Percentiles rank a stretch among this genome's conserved stretches.
Evolutionary conservation across 2,888 invertebrate species (phyloP).

Genomic region (Fissipunctia ypsillon): DNA sequence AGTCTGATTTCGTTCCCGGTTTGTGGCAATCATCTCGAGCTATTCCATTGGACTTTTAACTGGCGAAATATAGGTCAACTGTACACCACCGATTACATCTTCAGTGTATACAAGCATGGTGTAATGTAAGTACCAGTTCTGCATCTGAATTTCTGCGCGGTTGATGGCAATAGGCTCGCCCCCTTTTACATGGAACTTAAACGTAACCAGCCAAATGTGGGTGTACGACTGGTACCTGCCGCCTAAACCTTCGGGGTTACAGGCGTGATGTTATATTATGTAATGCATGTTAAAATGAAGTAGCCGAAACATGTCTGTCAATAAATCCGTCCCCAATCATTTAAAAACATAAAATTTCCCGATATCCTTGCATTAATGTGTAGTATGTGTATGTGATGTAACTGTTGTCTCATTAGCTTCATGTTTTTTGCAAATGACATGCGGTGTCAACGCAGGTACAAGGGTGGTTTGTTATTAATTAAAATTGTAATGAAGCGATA

Average conservation of each 20-base stretch:
- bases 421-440: constrained; percentile 69
- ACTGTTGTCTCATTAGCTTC: constrained; percentile 45
- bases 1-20: too few species aligned
- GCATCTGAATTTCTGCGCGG: not conserved
- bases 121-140: not conserved
- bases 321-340: not conserved
- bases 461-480: constrained; percentile 29
- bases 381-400: not conserved
- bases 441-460: constrained; percentile 42
- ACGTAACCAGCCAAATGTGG: too few species aligned
- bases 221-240: too few species aligned
- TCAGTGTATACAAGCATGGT: not conserved
- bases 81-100: not conserved
- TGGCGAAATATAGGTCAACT: not conserved
- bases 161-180: too few species aligned
- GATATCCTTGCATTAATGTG: not conserved
- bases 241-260: too few species aligned
- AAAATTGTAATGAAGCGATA: constrained; percentile 27
- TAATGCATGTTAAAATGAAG: not conserved
- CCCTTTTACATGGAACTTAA: too few species aligned
- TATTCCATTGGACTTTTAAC: not conserved
- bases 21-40: not conserved
- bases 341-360: constrained; percentile 13
- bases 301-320: not conserved
- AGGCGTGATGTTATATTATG: not conserved